phyloP scores from a whole-genome alignment of 64 coral and sea anemone genomes.

The Pachyseris speciosa region DNA sequence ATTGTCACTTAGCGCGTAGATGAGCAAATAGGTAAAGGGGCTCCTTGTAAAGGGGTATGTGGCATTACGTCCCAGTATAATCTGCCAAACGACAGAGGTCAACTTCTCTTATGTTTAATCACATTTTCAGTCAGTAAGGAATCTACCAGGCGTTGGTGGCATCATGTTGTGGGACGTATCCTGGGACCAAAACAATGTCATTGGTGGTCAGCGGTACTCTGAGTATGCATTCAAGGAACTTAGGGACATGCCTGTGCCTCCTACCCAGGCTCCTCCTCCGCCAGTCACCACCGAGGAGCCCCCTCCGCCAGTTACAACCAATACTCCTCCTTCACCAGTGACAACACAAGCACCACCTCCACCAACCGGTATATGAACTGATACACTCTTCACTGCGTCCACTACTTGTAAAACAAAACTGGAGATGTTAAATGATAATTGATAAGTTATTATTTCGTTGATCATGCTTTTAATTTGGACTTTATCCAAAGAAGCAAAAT shows the following conservation, averaged over 20 bases:
- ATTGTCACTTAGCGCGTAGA: too few species aligned
- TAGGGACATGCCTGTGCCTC: not conserved
- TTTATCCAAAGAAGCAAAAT: too few species aligned
- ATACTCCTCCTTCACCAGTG: not conserved
- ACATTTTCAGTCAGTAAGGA: conserved; percentile 35
- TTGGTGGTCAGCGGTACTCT: conserved; percentile 68
- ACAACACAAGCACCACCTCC: not conserved
- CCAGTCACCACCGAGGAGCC: not conserved
- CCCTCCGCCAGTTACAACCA: conserved; percentile 1
- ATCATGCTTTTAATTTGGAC: too few species aligned
- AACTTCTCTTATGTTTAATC: not conserved
- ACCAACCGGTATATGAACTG: not conserved
- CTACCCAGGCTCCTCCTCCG: not conserved
- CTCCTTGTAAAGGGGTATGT: too few species aligned
- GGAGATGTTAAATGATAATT: too few species aligned
- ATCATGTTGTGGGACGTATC: conserved; percentile 88
- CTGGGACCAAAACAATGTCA: conserved; percentile 80
- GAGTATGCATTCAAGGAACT: conserved; percentile 61
- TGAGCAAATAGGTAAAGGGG: too few species aligned
- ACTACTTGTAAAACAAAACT: too few species aligned
- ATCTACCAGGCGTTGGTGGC: conserved; percentile 73
- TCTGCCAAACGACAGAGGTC: too few species aligned
- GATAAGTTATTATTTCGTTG: too few species aligned
- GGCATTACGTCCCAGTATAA: too few species aligned
- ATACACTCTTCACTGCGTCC: too few species aligned